phyloP scores from a whole-genome alignment of 2,797 vertebrate genomes.

The Poecile montanus region DNA sequence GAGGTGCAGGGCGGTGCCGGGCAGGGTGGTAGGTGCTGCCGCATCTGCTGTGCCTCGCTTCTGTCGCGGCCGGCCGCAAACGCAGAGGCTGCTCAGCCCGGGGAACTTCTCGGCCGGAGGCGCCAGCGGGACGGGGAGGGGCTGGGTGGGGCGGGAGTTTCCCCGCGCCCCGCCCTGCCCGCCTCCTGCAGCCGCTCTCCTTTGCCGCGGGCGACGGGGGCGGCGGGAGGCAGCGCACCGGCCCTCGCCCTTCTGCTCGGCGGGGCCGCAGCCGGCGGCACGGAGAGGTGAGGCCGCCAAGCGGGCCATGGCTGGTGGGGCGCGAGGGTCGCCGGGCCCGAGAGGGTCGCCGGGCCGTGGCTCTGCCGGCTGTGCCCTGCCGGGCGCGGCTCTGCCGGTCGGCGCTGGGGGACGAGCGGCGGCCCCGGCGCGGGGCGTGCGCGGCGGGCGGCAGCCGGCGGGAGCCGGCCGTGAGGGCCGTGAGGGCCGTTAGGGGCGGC shows the following conservation, averaged over 20 bases:
- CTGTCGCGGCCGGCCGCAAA: fast-evolving
- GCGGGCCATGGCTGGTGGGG: too few relatives aligned
- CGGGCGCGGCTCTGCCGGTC: background rate
- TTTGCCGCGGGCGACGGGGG: too few relatives aligned
- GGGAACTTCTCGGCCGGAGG: background rate
- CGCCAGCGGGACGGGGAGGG: background rate
- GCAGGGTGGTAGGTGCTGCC: too few relatives aligned
- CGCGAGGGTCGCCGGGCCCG: too few relatives aligned
- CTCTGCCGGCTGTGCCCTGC: background rate
- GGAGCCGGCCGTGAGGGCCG: background rate
- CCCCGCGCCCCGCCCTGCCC: background rate
- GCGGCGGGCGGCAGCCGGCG: background rate
- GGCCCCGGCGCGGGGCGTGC: background rate
- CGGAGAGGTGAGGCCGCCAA: background rate
- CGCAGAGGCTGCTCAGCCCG: fast-evolving
- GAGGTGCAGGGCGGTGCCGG: too few relatives aligned
- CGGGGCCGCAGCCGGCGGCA: background rate
- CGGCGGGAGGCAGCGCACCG: fast-evolving
- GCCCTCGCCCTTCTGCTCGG: background rate
- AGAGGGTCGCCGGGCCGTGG: background rate
- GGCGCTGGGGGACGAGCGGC: background rate
- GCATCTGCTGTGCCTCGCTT: background rate
- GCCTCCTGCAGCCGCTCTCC: background rate
- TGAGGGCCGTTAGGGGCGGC: background rate
- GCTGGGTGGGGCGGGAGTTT: background rate